Evolutionary conservation across 2,888 invertebrate genomes (phyloP), one percentile per base, ranked within the genome.

Genomic region (Drosophila mulleri): DNA sequence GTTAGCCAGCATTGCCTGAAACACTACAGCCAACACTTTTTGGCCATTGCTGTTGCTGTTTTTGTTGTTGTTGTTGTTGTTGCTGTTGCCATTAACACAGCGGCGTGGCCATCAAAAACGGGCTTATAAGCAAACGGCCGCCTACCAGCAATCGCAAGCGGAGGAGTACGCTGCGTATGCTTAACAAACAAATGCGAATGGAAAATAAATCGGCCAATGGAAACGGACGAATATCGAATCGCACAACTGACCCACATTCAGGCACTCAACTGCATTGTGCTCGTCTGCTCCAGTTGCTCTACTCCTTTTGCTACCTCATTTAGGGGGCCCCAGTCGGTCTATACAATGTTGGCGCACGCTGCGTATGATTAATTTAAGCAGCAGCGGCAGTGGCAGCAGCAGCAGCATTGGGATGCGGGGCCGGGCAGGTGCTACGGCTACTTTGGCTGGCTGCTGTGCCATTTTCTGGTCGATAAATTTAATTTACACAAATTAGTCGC

Each of bases 391-490:
- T 23, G 2, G 44, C 20, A 20, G 44, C 32, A 29, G 29, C 29
- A 1, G n/a, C 39, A 39, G 48, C 67, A 54, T 39, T 29, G 53
- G 12, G 12, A 2, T 12, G 4, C 26, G 32, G 12, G 8, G 3
- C 14, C 2, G 32, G 18, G 35, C 32, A 18, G 56, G 41, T 41
- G 58, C 37, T 39, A 59, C 26, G 29, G 29, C 26, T 48, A 57
- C 60, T 58, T 54, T 69, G 86, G 87, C 54, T 69, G 86, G 87
- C 83, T 89, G 88, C 80, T 89, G 80, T 72, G 79, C 75, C 79
- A 85, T 88, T 89, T 89, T 88, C 89, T 85, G 89, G 89, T 86
- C 88, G 86, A 86, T 89, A 89, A 86, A 86, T 86, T 89, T 86
- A 86, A 86, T 89, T 86, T 89, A 89, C 89, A 89, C 86, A 89